phyloP scores from a whole-genome alignment of 2,888 invertebrate species.

The Caenorhabditis becei region DNA sequence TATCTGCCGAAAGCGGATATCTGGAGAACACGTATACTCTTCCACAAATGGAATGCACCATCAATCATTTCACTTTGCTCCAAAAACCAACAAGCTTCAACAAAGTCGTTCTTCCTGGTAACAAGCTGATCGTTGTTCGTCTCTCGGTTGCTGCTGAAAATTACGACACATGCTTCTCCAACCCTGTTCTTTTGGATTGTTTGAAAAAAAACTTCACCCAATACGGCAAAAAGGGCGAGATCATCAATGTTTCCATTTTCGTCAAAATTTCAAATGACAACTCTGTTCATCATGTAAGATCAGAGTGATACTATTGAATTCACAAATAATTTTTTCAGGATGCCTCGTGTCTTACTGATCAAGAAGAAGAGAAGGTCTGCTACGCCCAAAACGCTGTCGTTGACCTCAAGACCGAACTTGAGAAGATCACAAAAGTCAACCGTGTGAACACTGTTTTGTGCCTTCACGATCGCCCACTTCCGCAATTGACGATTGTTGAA shows the following conservation, averaged over 20 bases:
- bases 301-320: background rate
- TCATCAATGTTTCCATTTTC: conserved; percentile 58
- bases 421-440: conserved; percentile 22
- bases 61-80: conserved; percentile 45
- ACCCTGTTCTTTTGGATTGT: conserved; percentile 31
- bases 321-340: conserved; percentile 25
- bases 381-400: conserved; percentile 48
- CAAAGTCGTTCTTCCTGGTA: conserved; percentile 53
- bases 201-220: conserved; percentile 36
- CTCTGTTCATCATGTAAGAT: conserved; percentile 36
- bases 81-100: conserved; percentile 50
- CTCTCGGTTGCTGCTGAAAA: conserved; percentile 34
- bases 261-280: conserved; percentile 53
- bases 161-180: conserved; percentile 44
- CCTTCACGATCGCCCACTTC: conserved; percentile 55
- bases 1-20: conserved; percentile 67
- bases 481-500: conserved; percentile 57
- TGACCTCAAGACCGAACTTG: conserved; percentile 24
- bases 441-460: conserved; percentile 61
- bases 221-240: conserved; percentile 24
- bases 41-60: conserved; percentile 38
- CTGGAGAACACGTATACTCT: conserved; percentile 64
- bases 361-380: conserved; percentile 55
- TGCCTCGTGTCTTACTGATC: conserved; percentile 53
- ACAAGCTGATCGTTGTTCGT: conserved; percentile 53